Base-by-base conservation (phyloP, 2,113 vertebrate genomes). In the Daboia siamensis region DNA sequence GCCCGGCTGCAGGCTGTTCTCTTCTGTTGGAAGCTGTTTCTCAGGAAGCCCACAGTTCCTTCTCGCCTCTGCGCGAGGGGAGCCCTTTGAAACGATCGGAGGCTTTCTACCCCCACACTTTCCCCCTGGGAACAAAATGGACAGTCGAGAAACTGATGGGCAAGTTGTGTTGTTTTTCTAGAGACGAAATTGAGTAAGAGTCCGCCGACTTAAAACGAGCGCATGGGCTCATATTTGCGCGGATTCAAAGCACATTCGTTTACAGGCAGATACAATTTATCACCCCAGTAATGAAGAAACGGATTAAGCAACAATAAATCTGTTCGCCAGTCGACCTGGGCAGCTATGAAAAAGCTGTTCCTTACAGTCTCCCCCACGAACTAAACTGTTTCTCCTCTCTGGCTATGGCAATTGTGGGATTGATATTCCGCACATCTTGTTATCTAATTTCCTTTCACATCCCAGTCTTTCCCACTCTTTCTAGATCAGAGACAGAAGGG, bases 391-490 rank as follows among this genome's bases (percentile, higher is more conserved):
- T 51, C 61, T 84, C 57, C 17, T 33, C 86, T n/a, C 29, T 0
- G 5, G 15, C 23, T 61, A 93, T 57, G 51, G 51, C 84, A 80
- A 91, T 55, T 48, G 33, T 91, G 1, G 0, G 17, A 89, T 87
- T 93, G 94, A 95, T n/a, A 51, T 94, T 80, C 12, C 55, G 94
- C 52, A 90, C 91, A 20, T 90, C 90, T 91, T 92, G 51, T 88
- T 93, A 94, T 85, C 46, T 1, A 57, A 64, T 94, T 94, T 93
- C 93, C 93, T 94, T 96, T 93, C 87, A 17, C 64, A 56, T 46
- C 93, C 93, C 89, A 51, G 2, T 92, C 24, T 54, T 59, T 51
- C 24, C 44, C 55, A 21, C 8, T 29, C 44, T 86, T 91, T 52
- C 33, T 88, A 64, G 69, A 21, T 2, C 1, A 26, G 80, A 26